Percentiles rank a stretch among this genome's conserved stretches.
These are phyloP conservation scores for Trematocara variabile DNA, from an alignment of 2,113 vertebrate species.

Conservation along the genomic window DNA sequence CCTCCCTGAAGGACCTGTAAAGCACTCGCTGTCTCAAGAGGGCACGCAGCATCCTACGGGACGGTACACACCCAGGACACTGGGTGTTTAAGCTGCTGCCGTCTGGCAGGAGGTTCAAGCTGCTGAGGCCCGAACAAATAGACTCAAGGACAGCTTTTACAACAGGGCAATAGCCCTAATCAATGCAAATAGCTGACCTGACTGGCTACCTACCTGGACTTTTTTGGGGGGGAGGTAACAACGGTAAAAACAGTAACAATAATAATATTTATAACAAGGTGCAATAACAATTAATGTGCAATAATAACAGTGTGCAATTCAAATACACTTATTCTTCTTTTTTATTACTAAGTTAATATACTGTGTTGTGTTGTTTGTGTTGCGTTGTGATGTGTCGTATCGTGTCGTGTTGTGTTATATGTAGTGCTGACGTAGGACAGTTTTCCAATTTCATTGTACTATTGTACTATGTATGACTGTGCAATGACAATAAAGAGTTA, in stretches of 20 bases:
- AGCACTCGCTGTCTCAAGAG: too few species aligned
- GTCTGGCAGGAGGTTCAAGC: background rate
- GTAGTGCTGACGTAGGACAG: background rate
- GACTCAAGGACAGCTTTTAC: background rate
- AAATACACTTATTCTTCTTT: background rate
- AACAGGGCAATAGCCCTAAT: rapidly evolving
- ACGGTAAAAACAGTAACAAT: rapidly evolving
- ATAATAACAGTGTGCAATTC: background rate
- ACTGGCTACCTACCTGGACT: background rate
- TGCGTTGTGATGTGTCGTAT: background rate
- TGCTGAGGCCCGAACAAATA: background rate
- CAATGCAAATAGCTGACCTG: background rate
- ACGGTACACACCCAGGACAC: rapidly evolving
- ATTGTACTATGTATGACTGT: background rate
- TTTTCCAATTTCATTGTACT: background rate
- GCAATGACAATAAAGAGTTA: background rate
- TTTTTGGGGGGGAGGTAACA: background rate
- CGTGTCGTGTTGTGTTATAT: background rate
- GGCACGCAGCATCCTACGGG: too few species aligned
- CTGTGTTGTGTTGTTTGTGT: background rate
- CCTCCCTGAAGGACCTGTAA: too few species aligned
- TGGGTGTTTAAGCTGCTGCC: background rate
- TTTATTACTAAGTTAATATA: background rate
- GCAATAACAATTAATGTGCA: background rate
- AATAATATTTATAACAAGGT: background rate